Conservation (phyloP, 2,797 vertebrate genomes). For the Dallia pectoralis region DNA sequence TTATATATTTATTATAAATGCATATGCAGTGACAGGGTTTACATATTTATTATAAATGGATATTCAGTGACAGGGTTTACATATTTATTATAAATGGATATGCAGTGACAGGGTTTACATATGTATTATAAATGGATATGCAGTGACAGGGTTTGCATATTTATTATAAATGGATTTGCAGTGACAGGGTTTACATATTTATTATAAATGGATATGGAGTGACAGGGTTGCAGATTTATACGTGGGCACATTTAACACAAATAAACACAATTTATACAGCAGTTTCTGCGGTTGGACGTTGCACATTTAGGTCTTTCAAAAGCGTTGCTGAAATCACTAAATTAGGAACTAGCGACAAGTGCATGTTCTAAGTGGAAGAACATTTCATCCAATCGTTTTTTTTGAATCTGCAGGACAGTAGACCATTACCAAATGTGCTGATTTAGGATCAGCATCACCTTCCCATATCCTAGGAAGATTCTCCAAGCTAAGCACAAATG, state of each 20-base stretch:
- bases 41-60: slow-evolving; percentile 4
- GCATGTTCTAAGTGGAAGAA: not conserved
- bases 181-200: too few relatives aligned
- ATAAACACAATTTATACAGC: not conserved
- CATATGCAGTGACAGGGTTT: too few relatives aligned
- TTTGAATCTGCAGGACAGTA: not conserved
- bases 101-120: too few relatives aligned
- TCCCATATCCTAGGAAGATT: not conserved
- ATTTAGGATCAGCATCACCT: not conserved
- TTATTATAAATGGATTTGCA: slow-evolving; percentile 19
- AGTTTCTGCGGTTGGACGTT: not conserved
- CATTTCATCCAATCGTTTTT: not conserved
- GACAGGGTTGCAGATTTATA: fast-evolving
- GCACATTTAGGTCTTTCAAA: not conserved
- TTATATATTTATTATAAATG: slow-evolving; percentile 25
- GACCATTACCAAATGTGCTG: not conserved
- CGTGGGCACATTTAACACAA: slow-evolving; percentile 30
- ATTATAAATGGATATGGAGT: too few relatives aligned
- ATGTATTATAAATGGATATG: slow-evolving; percentile 7
- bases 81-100: slow-evolving; percentile 27
- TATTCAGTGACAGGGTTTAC: not conserved
- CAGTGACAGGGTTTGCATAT: fast-evolving
- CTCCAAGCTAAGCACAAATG: not conserved
- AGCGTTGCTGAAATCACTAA: not conserved
- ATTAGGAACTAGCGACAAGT: not conserved